phyloP scores from a whole-genome alignment of 30 jellyfish, hydroid and myxozoan genomes.

The Phacellophora camtschatica region DNA sequence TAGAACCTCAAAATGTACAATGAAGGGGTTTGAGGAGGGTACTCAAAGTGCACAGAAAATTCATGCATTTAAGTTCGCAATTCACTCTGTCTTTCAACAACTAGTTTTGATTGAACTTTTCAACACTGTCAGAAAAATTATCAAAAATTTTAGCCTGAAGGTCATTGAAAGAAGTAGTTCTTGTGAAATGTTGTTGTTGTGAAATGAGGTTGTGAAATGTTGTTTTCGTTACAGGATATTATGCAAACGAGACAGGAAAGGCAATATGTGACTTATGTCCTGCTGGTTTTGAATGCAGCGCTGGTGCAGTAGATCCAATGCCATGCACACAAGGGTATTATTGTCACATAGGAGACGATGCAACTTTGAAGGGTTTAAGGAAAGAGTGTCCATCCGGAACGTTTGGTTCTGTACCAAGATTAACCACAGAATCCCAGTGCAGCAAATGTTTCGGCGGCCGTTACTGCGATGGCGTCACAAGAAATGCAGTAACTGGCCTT shows the following conservation, averaged over 20 bases:
- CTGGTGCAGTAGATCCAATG: conserved; percentile 70
- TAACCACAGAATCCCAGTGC: conserved; percentile 56
- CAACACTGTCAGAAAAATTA: too few relatives aligned
- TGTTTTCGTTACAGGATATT: conserved; percentile 35
- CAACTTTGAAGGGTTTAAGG: conserved; percentile 46
- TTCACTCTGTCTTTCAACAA: too few relatives aligned
- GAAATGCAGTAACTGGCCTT: conserved; percentile 74
- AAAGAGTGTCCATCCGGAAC: conserved; percentile 92
- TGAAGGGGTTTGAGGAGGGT: too few relatives aligned
- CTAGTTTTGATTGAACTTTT: too few relatives aligned
- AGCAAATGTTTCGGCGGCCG: conserved; percentile 87
- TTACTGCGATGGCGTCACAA: conserved; percentile 71
- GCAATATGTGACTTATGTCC: conserved; percentile 86
- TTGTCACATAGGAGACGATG: conserved; percentile 86
- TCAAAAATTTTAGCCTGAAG: too few relatives aligned
- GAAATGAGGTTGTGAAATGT: too few relatives aligned
- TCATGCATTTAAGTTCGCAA: too few relatives aligned
- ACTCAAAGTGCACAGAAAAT: too few relatives aligned
- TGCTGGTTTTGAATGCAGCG: conserved; percentile 85
- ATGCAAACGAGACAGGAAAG: conserved; percentile 83
- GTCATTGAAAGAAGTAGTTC: too few relatives aligned
- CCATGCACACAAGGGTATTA: conserved; percentile 93
- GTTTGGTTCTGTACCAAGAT: conserved; percentile 77
- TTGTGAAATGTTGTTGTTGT: too few relatives aligned
- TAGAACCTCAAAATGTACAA: too few relatives aligned